These are phyloP conservation scores for Sminthurides bifidus DNA, from an alignment of 1,140 invertebrate genomes.

Conservation along the genomic window DNA sequence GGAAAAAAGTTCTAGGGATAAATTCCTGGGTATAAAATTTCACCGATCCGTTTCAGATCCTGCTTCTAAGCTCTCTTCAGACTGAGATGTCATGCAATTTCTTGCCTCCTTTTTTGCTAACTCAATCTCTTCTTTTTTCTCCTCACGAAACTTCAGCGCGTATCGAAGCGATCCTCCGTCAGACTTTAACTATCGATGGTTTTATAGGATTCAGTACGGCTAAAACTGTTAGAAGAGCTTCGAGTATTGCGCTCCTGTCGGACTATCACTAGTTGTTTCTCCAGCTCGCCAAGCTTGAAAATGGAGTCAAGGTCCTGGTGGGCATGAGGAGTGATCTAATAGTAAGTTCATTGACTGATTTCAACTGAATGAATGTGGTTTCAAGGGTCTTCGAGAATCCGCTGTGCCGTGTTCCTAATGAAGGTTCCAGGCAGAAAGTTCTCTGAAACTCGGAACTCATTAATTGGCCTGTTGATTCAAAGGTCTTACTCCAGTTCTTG, in stretches of 20 bases:
- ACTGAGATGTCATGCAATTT: slow-evolving; percentile 43
- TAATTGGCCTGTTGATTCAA: too few species aligned
- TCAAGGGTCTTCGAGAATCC: too few species aligned
- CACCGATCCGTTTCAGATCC: too few species aligned
- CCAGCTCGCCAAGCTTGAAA: slow-evolving; percentile 50
- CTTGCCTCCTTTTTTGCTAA: slow-evolving; percentile 50
- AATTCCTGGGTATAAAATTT: too few species aligned
- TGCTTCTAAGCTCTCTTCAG: slow-evolving; percentile 54
- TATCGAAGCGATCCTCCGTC: slow-evolving; percentile 41
- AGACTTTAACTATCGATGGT: neutral
- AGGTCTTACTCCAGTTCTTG: too few species aligned
- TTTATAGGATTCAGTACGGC: slow-evolving; percentile 11
- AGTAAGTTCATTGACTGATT: slow-evolving; percentile 36
- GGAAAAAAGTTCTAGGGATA: too few species aligned
- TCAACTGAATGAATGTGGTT: neutral
- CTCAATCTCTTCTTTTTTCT: slow-evolving; percentile 53
- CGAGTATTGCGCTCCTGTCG: slow-evolving; percentile 40
- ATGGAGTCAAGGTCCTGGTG: slow-evolving; percentile 63
- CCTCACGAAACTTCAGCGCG: slow-evolving; percentile 60
- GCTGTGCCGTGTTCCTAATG: too few species aligned
- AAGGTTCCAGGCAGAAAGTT: too few species aligned
- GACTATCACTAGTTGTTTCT: slow-evolving; percentile 53
- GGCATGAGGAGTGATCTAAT: slow-evolving; percentile 56
- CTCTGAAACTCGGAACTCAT: too few species aligned
- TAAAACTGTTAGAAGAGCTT: slow-evolving; percentile 35